Conservation (phyloP, 1,140 invertebrate genomes). For the Hormaphis cornu region DNA sequence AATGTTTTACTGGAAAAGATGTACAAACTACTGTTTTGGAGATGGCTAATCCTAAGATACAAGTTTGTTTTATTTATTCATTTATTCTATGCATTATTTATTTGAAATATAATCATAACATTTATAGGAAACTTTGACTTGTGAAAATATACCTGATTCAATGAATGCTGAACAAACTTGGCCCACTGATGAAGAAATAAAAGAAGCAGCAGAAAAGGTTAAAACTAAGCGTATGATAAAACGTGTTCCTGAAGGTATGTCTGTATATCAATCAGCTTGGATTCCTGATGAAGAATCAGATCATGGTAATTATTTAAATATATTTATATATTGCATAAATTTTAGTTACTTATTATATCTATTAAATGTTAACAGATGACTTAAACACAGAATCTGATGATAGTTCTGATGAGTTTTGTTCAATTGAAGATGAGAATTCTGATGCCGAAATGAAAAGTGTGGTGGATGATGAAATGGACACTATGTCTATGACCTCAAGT, state of each 20-base stretch:
- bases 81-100: not conserved
- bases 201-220: conserved; percentile 54
- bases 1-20: not conserved
- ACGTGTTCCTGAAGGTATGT: conserved; percentile 85
- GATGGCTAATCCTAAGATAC: conserved; percentile 55
- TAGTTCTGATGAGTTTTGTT: conserved; percentile 40
- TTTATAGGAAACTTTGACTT: conserved; percentile 57
- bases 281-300: conserved; percentile 65
- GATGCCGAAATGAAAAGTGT: conserved; percentile 15
- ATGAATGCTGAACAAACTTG: conserved; percentile 95
- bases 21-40: conserved; percentile 48
- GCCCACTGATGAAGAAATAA: conserved; percentile 85
- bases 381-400: not conserved
- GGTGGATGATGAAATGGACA: conserved; percentile 39
- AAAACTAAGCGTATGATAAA: conserved; percentile 55
- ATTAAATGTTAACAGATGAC: conserved; percentile 3
- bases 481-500: conserved; percentile 41
- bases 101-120: conserved; percentile 6
- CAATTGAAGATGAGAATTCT: conserved; percentile 51
- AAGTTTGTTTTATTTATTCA: conserved; percentile 40
- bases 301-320: conserved; percentile 35
- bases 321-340: conserved; percentile 8
- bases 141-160: conserved; percentile 73
- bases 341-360: not conserved
- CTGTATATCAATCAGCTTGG: conserved; percentile 95